phyloP scores from a whole-genome alignment of 2,797 vertebrate species.

The Cossypha heuglini region DNA sequence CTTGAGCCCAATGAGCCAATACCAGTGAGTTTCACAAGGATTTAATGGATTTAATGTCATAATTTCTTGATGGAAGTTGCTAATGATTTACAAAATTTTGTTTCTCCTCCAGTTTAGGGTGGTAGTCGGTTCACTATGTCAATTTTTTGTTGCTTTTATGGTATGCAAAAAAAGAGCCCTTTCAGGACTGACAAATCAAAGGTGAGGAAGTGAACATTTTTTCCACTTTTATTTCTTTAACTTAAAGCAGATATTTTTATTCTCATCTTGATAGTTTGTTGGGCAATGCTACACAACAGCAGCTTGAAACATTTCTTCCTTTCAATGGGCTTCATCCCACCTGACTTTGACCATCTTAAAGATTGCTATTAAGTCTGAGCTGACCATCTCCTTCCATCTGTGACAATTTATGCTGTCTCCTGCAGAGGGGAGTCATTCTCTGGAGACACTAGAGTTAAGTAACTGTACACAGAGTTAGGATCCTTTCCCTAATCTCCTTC shows the following conservation, averaged over 20 bases:
- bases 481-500: neutral
- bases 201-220: neutral
- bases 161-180: neutral
- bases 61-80: neutral
- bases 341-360: neutral
- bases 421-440: neutral
- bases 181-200: neutral
- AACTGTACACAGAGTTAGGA: neutral
- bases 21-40: neutral
- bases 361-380: neutral
- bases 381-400: neutral
- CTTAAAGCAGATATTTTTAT: neutral
- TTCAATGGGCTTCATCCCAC: neutral
- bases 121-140: neutral
- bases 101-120: neutral
- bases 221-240: neutral
- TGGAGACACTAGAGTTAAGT: neutral
- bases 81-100: neutral
- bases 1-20: neutral
- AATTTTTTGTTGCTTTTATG: neutral
- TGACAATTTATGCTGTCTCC: neutral
- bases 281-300: fast-evolving
- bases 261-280: neutral
- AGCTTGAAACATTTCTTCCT: neutral
- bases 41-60: neutral